Percentiles rank a stretch among this genome's conserved stretches.
Evolutionary conservation across 2,888 invertebrate genomes (phyloP).

Genomic region (Ophion ventricosus): DNA sequence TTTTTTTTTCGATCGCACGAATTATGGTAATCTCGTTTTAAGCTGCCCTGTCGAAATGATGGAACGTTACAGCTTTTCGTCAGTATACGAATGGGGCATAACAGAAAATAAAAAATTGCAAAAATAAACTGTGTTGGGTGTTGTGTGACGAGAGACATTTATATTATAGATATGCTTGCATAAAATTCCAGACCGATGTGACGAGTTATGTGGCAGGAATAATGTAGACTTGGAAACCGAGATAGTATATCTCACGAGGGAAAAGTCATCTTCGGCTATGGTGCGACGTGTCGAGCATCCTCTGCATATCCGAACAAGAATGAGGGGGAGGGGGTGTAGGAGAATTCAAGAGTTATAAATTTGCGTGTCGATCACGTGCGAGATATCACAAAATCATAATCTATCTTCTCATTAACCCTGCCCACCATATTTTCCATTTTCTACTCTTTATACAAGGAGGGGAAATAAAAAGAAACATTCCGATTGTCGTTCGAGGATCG

Average conservation of each 20-base stretch:
- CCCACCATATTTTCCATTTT: background rate
- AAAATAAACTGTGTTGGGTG: conserved; percentile 36
- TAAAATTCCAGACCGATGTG: conserved; percentile 48
- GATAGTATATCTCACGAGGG: conserved; percentile 34
- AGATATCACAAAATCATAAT: conserved; percentile 56
- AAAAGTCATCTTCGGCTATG: conserved; percentile 63
- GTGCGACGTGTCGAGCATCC: conserved; percentile 61
- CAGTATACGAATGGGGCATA: conserved; percentile 61
- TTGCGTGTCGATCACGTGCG: conserved; percentile 43
- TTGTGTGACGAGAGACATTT: conserved; percentile 17
- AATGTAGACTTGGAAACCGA: conserved; percentile 28
- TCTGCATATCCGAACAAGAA: conserved; percentile 48
- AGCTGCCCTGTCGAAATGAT: conserved; percentile 31
- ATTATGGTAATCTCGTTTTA: background rate
- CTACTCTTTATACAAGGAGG: background rate
- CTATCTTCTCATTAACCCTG: conserved; percentile 48
- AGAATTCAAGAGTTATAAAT: conserved; percentile 51
- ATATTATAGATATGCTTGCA: background rate
- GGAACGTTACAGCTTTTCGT: conserved; percentile 54
- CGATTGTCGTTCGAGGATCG: too few relatives aligned
- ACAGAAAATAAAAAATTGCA: conserved; percentile 62
- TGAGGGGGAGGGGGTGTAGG: conserved; percentile 50
- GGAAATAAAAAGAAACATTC: background rate
- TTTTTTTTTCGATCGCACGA: background rate
- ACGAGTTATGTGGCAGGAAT: conserved; percentile 37